A percentile compares a stretch with the other conserved stretches of the same genome.
Conservation (phyloP, 2,888 invertebrate genomes). For the Ceriagrion tenellum region DNA sequence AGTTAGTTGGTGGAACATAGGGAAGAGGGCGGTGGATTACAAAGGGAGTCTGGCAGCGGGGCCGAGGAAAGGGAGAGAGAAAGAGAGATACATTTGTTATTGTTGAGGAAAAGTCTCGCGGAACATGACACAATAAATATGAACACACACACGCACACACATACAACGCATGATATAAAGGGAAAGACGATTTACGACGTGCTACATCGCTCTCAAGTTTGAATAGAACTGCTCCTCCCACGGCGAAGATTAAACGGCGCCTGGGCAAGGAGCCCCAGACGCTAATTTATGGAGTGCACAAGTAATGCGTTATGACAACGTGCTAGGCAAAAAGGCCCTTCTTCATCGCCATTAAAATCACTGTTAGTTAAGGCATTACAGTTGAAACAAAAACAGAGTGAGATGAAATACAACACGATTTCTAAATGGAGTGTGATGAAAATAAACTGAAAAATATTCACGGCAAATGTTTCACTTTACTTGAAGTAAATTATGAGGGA, state of each 20-base stretch:
- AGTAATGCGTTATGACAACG: conserved; percentile 18
- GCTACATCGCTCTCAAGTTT: conserved; percentile 11
- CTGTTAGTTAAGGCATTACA: neutral
- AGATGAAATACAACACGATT: neutral
- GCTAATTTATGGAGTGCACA: neutral
- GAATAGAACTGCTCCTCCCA: neutral
- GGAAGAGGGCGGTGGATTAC: neutral
- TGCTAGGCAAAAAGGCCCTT: neutral
- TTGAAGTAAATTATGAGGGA: no score
- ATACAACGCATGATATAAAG: neutral
- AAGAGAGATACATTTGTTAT: conserved; percentile 30
- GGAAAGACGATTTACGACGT: neutral
- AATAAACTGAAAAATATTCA: no score
- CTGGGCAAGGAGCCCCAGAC: neutral
- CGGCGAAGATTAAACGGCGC: conserved; percentile 19
- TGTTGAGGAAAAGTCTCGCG: neutral
- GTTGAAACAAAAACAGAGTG: neutral
- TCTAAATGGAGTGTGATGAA: no score
- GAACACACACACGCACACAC: neutral
- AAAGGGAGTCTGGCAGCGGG: neutral
- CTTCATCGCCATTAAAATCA: neutral
- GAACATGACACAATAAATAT: conserved; percentile 39
- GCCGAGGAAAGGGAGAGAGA: neutral
- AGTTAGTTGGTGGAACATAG: neutral
- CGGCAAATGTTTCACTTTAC: no score